These are phyloP conservation scores for Aphaenogaster ashmeadi DNA, from an alignment of 1,140 invertebrate species.

Conservation along the genomic window DNA sequence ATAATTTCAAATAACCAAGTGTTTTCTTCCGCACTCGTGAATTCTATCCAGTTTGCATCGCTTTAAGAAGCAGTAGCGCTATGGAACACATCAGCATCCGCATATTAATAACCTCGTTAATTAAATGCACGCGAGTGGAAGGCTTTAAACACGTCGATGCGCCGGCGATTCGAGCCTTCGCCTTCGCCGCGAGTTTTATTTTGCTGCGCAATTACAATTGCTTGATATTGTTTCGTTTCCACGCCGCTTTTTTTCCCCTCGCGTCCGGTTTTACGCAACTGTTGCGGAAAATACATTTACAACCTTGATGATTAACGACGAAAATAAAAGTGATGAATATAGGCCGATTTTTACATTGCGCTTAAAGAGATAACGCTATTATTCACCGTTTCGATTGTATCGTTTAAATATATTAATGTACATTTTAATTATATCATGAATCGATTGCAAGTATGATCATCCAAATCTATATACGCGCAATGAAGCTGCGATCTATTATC, in stretches of 20 bases:
- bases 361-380: neutral
- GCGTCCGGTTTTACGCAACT: neutral
- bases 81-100: neutral
- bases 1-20: neutral
- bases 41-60: neutral
- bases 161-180: neutral
- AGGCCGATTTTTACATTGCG: neutral
- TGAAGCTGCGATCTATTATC: neutral
- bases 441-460: neutral
- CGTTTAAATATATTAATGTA: conserved; percentile 11
- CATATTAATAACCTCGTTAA: conserved; percentile 56
- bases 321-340: neutral
- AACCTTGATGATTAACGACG: neutral
- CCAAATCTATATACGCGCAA: neutral
- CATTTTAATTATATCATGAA: neutral
- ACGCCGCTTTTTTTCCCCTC: neutral
- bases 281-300: neutral
- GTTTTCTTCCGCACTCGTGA: neutral
- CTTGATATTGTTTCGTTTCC: conserved; percentile 31
- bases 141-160: conserved; percentile 57
- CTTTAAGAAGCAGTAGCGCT: neutral
- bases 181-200: conserved; percentile 2
- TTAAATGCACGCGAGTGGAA: conserved; percentile 50
- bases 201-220: conserved; percentile 29
- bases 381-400: neutral